phyloP scores from a whole-genome alignment of 1,140 invertebrate species.

The Nasonia giraulti region DNA sequence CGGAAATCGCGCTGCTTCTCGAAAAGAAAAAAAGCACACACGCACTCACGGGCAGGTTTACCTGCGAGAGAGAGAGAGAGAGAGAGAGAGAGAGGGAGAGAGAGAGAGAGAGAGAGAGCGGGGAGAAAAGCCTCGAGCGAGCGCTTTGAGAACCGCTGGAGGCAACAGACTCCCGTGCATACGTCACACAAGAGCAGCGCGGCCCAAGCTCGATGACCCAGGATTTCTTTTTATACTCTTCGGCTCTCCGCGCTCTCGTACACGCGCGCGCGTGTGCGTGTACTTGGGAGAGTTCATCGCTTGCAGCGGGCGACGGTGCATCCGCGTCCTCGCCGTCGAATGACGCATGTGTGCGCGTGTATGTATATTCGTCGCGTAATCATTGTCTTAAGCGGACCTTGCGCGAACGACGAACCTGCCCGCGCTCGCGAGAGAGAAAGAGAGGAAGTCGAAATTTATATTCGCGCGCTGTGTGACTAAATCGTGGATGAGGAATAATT shows the following conservation, averaged over 20 bases:
- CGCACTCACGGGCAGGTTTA: neutral
- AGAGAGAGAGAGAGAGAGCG: neutral
- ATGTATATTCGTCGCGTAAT: slow-evolving; percentile 37
- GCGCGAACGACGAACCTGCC: slow-evolving; percentile 16
- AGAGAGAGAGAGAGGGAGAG: neutral
- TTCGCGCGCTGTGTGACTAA: no score
- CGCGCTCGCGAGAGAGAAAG: neutral
- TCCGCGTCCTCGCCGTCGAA: neutral
- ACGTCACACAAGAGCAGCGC: slow-evolving; percentile 30
- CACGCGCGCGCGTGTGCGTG: neutral
- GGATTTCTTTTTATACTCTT: slow-evolving; percentile 46
- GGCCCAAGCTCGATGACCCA: slow-evolving; percentile 48
- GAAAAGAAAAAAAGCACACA: neutral
- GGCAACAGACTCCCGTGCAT: neutral
- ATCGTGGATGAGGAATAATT: slow-evolving; percentile 22
- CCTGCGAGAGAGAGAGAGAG: neutral
- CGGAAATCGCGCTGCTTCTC: slow-evolving; percentile 27
- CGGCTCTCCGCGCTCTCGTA: neutral
- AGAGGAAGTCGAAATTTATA: neutral
- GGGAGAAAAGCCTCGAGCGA: neutral
- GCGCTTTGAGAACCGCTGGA: slow-evolving; percentile 20
- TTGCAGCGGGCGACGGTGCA: neutral
- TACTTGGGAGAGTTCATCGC: slow-evolving; percentile 20
- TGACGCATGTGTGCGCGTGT: neutral
- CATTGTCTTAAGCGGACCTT: slow-evolving; percentile 44